Evolutionary conservation across 2,888 invertebrate species (phyloP), one percentile per base, ranked within the genome.

Genomic region (Chrysodeixis includens): DNA sequence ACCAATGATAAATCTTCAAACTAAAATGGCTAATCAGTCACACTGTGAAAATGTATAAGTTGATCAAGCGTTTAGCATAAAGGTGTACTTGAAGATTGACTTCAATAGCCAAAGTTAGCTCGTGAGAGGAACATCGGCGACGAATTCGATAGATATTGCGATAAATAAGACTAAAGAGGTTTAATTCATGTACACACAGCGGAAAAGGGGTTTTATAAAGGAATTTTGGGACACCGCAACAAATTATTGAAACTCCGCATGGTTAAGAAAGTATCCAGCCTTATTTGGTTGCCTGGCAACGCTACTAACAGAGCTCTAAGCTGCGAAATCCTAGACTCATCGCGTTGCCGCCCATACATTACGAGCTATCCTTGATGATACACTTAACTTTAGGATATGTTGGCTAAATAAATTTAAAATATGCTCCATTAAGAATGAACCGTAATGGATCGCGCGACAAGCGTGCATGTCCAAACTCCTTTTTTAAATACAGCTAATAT

Each of bases 281-380:
- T 40, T 40, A 40, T 40, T 40, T n/a, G n/a, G 40, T 40, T 6
- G n/a, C 40, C 40, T 40, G 40, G 40, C n/a, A 40, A 40, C 40
- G 40, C 40, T 40, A 40, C 40, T 40, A 40, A 40, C 40, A 40
- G 40, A 69, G 75, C 79, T 79, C 73, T 71, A 72, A 83, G 79
- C 78, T 74, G 86, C 85, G 65, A 75, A 79, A 74, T 87, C 87
- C 80, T 85, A 83, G 83, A 83, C 54, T 78, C 82, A 81, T 82
- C 80, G 82, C 80, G 74, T 83, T 82, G 82, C 83, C 79, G 77
- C 79, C 78, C 80, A 76, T 83, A 81, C 82, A 88, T 89, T 88
- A 88, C 75, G 32, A 66, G 58, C 67, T 62, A 81, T 82, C 70
- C 58, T 53, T 72, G 80, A 84, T 83, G 79, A 82, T 84, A 83